Evolutionary conservation across 2,113 vertebrate species (phyloP).

Genomic region (Ellobius talpinus): DNA sequence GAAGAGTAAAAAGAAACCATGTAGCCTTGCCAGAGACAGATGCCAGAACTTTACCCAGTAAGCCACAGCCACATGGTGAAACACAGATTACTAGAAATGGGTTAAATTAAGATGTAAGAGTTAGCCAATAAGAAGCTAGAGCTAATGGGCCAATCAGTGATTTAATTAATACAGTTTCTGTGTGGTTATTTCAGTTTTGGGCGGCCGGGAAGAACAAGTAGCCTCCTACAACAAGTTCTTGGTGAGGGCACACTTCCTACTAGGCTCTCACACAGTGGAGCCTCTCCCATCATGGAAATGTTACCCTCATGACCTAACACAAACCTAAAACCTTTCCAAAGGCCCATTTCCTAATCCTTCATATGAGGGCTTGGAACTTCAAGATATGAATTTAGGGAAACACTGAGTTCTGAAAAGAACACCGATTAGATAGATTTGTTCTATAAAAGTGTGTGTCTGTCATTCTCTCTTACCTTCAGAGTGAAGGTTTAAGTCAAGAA

Average conservation of each 20-base stretch:
- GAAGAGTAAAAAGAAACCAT: no score
- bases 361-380: not conserved
- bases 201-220: accelerated
- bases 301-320: not conserved
- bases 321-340: not conserved
- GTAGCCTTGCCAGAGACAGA: no score
- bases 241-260: not conserved
- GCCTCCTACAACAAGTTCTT: not conserved
- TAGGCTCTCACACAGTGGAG: not conserved
- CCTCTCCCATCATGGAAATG: not conserved
- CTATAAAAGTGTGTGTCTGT: not conserved
- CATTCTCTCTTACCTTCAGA: not conserved
- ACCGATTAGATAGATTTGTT: not conserved
- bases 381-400: not conserved
- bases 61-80: no score
- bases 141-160: no score
- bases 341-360: not conserved
- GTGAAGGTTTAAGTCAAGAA: not conserved
- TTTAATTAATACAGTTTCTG: no score
- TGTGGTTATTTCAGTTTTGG: no score
- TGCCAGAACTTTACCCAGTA: no score
- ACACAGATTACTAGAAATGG: no score
- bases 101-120: no score
- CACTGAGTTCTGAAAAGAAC: not conserved
- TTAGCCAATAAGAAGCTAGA: no score